Conservation (phyloP, 92 coral and sea anemone species). For the Chrysogorgia sp. region DNA sequence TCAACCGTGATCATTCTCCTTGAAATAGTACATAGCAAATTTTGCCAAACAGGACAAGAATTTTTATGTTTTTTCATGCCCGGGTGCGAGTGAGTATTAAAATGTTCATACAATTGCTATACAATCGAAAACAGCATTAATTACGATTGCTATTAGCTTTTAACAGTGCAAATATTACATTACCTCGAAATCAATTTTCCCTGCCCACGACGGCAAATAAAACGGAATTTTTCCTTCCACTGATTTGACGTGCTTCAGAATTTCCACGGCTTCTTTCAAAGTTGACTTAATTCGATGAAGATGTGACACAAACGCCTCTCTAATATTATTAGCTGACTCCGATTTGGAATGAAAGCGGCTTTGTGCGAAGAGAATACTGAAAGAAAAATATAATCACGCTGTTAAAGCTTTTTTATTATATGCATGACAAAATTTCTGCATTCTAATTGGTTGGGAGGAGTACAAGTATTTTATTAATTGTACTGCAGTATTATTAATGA, state of each 20-base stretch:
- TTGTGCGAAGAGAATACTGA: slow-evolving; percentile 64
- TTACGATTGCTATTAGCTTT: neutral
- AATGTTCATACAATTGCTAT: neutral
- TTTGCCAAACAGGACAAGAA: no score
- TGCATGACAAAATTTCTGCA: no score
- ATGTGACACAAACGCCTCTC: slow-evolving; percentile 66
- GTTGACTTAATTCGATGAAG: slow-evolving; percentile 64
- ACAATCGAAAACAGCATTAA: no score
- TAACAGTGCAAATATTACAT: no score
- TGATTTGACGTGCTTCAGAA: slow-evolving; percentile 45
- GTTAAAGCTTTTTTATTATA: no score
- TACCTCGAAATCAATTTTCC: slow-evolving; percentile 37
- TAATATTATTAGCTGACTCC: slow-evolving; percentile 58
- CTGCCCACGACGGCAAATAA: slow-evolving; percentile 27
- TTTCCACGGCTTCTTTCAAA: slow-evolving; percentile 80
- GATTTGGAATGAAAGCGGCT: slow-evolving; percentile 70
- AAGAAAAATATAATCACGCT: neutral
- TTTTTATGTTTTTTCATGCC: neutral
- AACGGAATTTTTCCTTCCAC: slow-evolving; percentile 21
- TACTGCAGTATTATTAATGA: no score
- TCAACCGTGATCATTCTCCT: no score
- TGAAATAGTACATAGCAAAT: no score
- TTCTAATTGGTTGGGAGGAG: no score
- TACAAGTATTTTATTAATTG: no score
- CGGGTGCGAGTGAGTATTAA: no score